A percentile compares a stretch with the other conserved stretches of the same genome.
phyloP scores from a whole-genome alignment of 2,888 invertebrate genomes.

The Phalera bucephala region DNA sequence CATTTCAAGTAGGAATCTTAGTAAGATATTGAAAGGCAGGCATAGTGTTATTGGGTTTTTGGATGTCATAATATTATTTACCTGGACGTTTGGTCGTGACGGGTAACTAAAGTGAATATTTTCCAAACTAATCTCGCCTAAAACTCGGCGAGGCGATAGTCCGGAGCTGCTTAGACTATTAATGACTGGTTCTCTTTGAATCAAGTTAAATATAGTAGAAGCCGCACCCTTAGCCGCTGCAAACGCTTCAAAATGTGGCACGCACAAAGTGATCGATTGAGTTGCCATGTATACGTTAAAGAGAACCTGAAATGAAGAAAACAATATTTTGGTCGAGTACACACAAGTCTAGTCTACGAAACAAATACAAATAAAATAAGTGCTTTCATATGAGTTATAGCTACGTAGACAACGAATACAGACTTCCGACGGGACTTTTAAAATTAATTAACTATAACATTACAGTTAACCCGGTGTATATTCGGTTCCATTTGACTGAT shows the following conservation, averaged over 20 bases:
- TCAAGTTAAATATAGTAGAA: slow-evolving; percentile 86
- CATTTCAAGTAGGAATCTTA: too few species aligned
- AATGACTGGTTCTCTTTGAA: slow-evolving; percentile 88
- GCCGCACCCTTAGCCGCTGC: slow-evolving; percentile 89
- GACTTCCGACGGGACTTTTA: too few species aligned
- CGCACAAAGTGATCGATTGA: slow-evolving; percentile 88
- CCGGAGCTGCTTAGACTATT: slow-evolving; percentile 86
- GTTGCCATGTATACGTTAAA: slow-evolving; percentile 91
- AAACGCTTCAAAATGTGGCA: slow-evolving; percentile 89
- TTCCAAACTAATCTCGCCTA: slow-evolving; percentile 87
- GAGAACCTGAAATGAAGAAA: slow-evolving; percentile 76
- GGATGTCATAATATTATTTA: slow-evolving; percentile 46
- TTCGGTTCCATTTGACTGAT: too few species aligned
- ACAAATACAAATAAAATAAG: too few species aligned
- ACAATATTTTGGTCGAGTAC: neutral
- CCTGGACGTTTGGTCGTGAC: slow-evolving; percentile 87
- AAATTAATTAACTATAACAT: too few species aligned
- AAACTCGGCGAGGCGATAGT: slow-evolving; percentile 75
- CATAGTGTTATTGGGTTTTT: too few species aligned
- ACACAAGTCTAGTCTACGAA: neutral
- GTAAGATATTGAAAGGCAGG: too few species aligned
- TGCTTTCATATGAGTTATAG: too few species aligned
- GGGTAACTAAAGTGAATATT: slow-evolving; percentile 91
- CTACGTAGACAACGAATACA: too few species aligned
- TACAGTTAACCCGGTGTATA: too few species aligned